These are phyloP conservation scores for Sebastes trivittatus DNA, from an alignment of 2,797 vertebrate species.

Conservation along the genomic window DNA sequence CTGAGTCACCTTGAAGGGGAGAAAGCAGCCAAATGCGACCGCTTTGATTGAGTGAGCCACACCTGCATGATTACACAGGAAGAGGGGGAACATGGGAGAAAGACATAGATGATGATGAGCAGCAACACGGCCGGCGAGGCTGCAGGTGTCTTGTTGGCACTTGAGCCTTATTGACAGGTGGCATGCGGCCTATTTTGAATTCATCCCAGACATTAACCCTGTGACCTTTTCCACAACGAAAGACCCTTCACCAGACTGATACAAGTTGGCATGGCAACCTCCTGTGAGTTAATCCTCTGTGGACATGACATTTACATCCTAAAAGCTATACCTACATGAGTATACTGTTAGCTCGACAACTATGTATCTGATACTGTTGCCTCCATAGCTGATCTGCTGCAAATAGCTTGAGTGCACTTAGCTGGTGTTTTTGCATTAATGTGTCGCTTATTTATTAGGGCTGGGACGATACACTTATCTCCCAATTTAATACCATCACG, in stretches of 20 bases:
- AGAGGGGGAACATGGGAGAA: slow-evolving; percentile 42
- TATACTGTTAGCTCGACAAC: background rate
- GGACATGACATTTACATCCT: background rate
- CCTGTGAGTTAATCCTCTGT: background rate
- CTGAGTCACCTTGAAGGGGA: slow-evolving; percentile 70
- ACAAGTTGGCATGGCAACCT: slow-evolving; percentile 53
- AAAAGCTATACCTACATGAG: background rate
- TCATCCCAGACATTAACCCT: slow-evolving; percentile 41
- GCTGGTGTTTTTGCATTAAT: background rate
- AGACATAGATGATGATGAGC: slow-evolving; percentile 46
- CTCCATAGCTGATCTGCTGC: background rate
- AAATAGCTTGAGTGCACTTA: background rate
- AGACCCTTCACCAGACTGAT: slow-evolving; percentile 10
- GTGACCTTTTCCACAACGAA: slow-evolving; percentile 34
- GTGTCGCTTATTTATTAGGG: background rate
- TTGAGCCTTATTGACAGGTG: slow-evolving; percentile 50
- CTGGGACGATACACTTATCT: no score
- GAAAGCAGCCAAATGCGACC: slow-evolving; percentile 67
- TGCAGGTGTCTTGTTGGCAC: slow-evolving; percentile 67
- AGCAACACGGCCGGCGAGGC: slow-evolving; percentile 12
- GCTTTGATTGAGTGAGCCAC: slow-evolving; percentile 51
- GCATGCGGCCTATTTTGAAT: slow-evolving; percentile 27
- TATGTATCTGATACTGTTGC: background rate
- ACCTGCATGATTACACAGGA: slow-evolving; percentile 74
- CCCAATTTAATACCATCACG: no score